Conservation (phyloP, 2,888 invertebrate genomes). For the Zaprionus lineosus region DNA sequence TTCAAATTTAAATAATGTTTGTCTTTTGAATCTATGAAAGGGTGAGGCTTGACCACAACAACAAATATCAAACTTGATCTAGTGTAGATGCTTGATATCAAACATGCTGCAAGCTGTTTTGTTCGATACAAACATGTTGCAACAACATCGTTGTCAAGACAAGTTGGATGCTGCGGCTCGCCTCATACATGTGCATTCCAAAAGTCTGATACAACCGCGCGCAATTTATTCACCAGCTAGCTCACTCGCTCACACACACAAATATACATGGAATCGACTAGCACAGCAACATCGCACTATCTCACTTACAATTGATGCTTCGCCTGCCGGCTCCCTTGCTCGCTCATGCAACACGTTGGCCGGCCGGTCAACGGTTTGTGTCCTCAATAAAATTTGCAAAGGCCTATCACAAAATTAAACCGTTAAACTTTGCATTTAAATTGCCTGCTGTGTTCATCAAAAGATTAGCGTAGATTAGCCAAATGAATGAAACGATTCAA, state of each 20-base stretch:
- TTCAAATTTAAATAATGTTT: constrained; percentile 38
- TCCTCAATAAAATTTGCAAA: constrained; percentile 46
- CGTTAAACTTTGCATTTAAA: constrained; percentile 22
- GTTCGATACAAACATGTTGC: constrained; percentile 36
- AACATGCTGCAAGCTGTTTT: too few species aligned
- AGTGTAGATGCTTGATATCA: too few species aligned
- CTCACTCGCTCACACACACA: constrained; percentile 3
- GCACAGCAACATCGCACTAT: constrained; percentile 28
- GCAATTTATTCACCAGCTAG: too few species aligned
- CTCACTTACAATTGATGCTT: constrained; percentile 27
- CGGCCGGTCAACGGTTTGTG: constrained; percentile 56
- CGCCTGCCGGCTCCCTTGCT: constrained; percentile 9
- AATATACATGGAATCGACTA: constrained; percentile 50
- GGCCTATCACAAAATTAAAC: constrained; percentile 35
- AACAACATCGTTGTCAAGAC: constrained; percentile 5
- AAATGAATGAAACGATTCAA: constrained; percentile 10
- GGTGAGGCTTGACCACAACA: neutral
- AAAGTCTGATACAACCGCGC: neutral
- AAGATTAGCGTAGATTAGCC: constrained; percentile 39
- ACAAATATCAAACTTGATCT: constrained; percentile 9
- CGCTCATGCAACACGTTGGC: constrained; percentile 41
- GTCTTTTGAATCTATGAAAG: neutral
- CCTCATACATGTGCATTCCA: constrained; percentile 17
- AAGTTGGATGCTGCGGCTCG: constrained; percentile 35
- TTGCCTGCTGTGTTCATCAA: constrained; percentile 9